Conservation (phyloP, 92 coral and sea anemone genomes). For the Heliopora coerulea region DNA sequence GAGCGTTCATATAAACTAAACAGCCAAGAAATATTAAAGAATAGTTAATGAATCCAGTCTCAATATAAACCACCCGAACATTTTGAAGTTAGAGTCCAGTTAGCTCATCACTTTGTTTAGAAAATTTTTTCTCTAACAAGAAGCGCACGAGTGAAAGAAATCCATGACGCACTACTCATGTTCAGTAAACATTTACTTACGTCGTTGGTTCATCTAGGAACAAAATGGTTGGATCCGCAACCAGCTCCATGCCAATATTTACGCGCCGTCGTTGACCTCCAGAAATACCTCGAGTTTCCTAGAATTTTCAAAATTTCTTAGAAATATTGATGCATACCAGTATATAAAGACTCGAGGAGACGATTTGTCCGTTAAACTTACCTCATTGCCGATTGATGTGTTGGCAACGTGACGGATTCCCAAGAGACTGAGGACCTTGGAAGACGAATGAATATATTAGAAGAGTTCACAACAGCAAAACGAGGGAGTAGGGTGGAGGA, state of each 20-base stretch:
- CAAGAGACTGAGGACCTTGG: slow-evolving; percentile 49
- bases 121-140: too few species aligned
- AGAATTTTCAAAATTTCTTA: slow-evolving; percentile 12
- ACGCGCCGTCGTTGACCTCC: slow-evolving; percentile 85
- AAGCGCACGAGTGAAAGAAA: too few species aligned
- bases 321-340: too few species aligned
- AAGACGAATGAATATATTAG: slow-evolving; percentile 9
- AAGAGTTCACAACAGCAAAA: too few species aligned
- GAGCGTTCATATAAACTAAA: too few species aligned
- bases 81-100: too few species aligned
- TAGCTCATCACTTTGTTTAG: too few species aligned
- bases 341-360: background rate
- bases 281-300: slow-evolving; percentile 88
- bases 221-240: slow-evolving; percentile 74
- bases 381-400: slow-evolving; percentile 71
- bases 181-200: slow-evolving; percentile 38
- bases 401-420: slow-evolving; percentile 50
- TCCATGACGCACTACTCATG: too few species aligned
- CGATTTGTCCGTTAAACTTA: background rate
- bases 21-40: too few species aligned
- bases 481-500: too few species aligned
- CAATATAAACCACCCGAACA: too few species aligned
- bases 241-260: slow-evolving; percentile 86
- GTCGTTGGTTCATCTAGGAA: slow-evolving; percentile 87
- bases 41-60: too few species aligned